phyloP scores from a whole-genome alignment of 2,113 vertebrate species.

The Ploceus nigricollis region DNA sequence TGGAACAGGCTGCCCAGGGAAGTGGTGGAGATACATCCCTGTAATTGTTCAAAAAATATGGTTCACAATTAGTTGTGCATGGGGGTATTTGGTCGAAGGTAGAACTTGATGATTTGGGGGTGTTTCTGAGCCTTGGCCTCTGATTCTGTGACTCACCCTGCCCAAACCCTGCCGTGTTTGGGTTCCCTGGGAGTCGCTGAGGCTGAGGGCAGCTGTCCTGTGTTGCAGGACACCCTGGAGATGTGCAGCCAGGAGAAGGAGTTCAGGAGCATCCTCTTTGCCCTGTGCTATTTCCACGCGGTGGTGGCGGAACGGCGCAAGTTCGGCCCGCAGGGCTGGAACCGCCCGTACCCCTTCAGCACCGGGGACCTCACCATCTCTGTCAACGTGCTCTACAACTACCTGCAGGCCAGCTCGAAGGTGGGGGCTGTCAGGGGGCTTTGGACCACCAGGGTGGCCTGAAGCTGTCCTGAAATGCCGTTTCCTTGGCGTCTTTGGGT shows the following conservation, averaged over 20 bases:
- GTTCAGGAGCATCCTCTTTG: constrained; percentile 92
- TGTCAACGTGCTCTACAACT: constrained; percentile 88
- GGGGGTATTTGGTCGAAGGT: rapidly evolving
- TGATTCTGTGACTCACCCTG: neutral
- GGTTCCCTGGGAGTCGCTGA: rapidly evolving
- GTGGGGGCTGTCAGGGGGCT: constrained; percentile 53
- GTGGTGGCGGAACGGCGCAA: constrained; percentile 90
- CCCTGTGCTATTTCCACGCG: constrained; percentile 94
- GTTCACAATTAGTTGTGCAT: neutral
- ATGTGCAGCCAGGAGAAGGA: constrained; percentile 88
- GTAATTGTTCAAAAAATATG: neutral
- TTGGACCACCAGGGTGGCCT: neutral
- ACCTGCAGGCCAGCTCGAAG: constrained; percentile 90
- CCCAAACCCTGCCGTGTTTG: rapidly evolving
- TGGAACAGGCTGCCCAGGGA: neutral
- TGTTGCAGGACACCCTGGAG: constrained; percentile 89
- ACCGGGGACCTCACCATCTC: constrained; percentile 93
- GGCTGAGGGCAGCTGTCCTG: neutral
- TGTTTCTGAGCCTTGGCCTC: neutral
- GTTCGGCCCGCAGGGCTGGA: constrained; percentile 96
- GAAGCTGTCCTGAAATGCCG: neutral
- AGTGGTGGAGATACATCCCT: neutral
- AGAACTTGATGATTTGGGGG: neutral
- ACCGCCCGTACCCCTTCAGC: constrained; percentile 90
- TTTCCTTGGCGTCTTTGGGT: neutral